These are phyloP conservation scores for Sphyrna mokarran DNA, from an alignment of 2,113 vertebrate genomes.

Conservation along the genomic window DNA sequence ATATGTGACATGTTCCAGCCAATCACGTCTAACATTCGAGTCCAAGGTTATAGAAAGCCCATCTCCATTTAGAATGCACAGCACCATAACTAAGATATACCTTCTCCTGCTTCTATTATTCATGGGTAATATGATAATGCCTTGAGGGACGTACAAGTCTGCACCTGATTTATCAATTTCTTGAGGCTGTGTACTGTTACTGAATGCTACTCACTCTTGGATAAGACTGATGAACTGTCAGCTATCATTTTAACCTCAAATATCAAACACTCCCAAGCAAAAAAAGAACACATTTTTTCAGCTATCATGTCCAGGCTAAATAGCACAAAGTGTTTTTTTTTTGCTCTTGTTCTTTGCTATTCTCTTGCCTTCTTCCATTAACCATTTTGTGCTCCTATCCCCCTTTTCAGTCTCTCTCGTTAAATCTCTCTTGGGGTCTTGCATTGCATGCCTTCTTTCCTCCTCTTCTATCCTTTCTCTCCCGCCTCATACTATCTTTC, in stretches of 20 bases:
- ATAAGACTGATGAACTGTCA: not conserved
- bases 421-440: not conserved
- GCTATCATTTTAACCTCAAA: slow-evolving; percentile 16
- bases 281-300: not conserved
- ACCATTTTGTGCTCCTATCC: not conserved
- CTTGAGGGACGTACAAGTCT: not conserved
- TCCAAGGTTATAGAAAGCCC: not conserved
- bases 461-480: not conserved
- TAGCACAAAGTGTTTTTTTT: not conserved
- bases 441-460: not conserved
- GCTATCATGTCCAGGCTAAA: not conserved
- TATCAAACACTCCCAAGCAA: not conserved
- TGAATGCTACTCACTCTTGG: not conserved
- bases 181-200: not conserved
- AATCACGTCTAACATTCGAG: not conserved
- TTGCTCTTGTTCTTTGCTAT: not conserved
- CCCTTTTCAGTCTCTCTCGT: not conserved
- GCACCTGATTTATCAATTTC: not conserved
- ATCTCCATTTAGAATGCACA: not conserved
- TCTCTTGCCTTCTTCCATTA: not conserved
- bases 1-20: not conserved
- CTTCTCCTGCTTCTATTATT: not conserved
- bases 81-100: not conserved
- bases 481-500: not conserved
- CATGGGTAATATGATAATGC: not conserved